phyloP scores from a whole-genome alignment of 2,113 vertebrate genomes.

The Malurus alboscapulatus region DNA sequence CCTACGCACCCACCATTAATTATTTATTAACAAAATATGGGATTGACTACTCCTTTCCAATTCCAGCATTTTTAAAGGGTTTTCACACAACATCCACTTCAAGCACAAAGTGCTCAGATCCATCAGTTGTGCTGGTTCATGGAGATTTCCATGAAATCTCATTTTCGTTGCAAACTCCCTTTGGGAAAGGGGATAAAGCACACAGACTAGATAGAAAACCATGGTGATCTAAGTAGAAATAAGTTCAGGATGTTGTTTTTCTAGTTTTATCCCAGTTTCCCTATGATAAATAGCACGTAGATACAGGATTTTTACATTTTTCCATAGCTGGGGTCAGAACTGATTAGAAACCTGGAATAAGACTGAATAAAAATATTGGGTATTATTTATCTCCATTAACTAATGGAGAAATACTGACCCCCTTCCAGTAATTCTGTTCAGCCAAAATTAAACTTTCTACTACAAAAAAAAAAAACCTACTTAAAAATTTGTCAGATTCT shows the following conservation, averaged over 20 bases:
- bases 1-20: too few species aligned
- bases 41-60: neutral
- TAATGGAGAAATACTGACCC: neutral
- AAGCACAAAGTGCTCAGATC: neutral
- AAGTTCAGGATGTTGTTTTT: neutral
- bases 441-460: neutral
- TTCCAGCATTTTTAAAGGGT: neutral
- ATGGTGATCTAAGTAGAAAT: neutral
- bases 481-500: neutral
- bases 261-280: neutral
- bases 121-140: neutral
- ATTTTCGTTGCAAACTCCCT: rapidly evolving
- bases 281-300: neutral
- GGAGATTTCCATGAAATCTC: neutral
- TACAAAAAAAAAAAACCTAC: neutral
- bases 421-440: neutral
- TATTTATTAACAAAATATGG: neutral
- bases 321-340: neutral
- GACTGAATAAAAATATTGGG: neutral
- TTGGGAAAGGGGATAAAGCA: neutral
- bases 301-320: neutral
- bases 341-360: neutral
- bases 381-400: neutral
- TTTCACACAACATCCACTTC: neutral
- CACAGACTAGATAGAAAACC: neutral